These are phyloP conservation scores for Erpetoichthys calabaricus DNA, from an alignment of 2,797 vertebrate species.

Conservation along the genomic window DNA sequence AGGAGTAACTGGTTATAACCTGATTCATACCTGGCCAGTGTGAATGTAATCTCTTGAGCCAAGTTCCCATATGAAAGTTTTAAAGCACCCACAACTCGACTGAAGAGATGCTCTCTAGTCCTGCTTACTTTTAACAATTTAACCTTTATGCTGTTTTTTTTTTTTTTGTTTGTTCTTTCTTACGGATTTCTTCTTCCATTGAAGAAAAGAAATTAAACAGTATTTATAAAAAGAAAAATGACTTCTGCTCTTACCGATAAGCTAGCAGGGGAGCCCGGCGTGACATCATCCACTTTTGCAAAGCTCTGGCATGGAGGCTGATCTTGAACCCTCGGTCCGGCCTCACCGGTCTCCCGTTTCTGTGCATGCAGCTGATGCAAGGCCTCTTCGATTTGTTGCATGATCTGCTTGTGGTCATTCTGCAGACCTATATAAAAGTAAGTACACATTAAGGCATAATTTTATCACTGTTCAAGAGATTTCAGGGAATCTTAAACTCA, in stretches of 20 bases:
- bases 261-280: conserved; percentile 69
- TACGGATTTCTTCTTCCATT: too few species aligned
- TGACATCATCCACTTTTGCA: conserved; percentile 67
- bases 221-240: too few species aligned
- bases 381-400: conserved; percentile 83
- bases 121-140: too few species aligned
- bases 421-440: conserved; percentile 61
- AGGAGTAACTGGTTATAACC: too few species aligned
- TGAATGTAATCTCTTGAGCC: too few species aligned
- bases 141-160: too few species aligned
- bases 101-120: too few species aligned
- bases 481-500: background rate
- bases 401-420: conserved; percentile 86
- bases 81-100: too few species aligned
- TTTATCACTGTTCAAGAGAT: background rate
- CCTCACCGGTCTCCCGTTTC: conserved; percentile 65
- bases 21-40: too few species aligned
- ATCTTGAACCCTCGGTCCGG: conserved; percentile 40
- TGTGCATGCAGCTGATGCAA: conserved; percentile 74
- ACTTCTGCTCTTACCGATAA: conserved; percentile 49
- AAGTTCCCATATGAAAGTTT: too few species aligned
- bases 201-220: too few species aligned
- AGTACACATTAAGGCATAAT: background rate
- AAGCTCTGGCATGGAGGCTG: conserved; percentile 47
- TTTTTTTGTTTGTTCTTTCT: too few species aligned